phyloP scores from a whole-genome alignment of 2,113 vertebrate species.

The Podarcis cretensis region DNA sequence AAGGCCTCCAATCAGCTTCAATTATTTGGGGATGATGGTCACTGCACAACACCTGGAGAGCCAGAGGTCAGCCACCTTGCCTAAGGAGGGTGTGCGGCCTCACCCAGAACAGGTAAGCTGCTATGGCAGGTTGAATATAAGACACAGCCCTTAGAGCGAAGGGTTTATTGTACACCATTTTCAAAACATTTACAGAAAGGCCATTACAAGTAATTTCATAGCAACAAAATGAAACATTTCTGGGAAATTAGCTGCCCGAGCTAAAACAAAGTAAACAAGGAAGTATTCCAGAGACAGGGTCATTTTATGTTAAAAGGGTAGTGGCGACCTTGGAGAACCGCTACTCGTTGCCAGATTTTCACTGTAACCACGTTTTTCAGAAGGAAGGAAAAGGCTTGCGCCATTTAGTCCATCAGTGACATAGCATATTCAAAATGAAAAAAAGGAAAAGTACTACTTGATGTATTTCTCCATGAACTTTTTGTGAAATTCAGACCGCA shows the following conservation, averaged over 20 bases:
- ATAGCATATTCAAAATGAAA: constrained; percentile 47
- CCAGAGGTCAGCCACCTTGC: no score
- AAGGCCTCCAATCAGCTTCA: no score
- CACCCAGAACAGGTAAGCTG: neutral
- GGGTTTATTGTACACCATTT: constrained; percentile 61
- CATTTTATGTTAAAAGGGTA: constrained; percentile 18
- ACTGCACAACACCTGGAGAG: no score
- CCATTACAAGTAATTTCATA: constrained; percentile 4
- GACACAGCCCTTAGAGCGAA: constrained; percentile 26
- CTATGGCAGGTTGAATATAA: neutral
- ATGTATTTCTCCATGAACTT: constrained; percentile 99
- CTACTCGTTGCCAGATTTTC: constrained; percentile 37
- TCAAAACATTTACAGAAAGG: constrained; percentile 28
- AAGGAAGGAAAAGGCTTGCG: neutral
- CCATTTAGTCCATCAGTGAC: constrained; percentile 47
- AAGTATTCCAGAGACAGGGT: constrained; percentile 38
- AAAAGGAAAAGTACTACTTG: constrained; percentile 79
- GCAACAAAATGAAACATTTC: constrained; percentile 10
- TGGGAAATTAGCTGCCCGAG: constrained; percentile 40
- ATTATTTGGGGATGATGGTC: no score
- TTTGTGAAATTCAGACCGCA: constrained; percentile 91
- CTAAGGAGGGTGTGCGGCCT: no score
- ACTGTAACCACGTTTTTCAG: constrained; percentile 12
- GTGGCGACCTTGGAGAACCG: constrained; percentile 36
- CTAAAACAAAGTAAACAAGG: constrained; percentile 48